Evolutionary conservation across 2,113 vertebrate species (phyloP).

Genomic region (Lynx canadensis): DNA sequence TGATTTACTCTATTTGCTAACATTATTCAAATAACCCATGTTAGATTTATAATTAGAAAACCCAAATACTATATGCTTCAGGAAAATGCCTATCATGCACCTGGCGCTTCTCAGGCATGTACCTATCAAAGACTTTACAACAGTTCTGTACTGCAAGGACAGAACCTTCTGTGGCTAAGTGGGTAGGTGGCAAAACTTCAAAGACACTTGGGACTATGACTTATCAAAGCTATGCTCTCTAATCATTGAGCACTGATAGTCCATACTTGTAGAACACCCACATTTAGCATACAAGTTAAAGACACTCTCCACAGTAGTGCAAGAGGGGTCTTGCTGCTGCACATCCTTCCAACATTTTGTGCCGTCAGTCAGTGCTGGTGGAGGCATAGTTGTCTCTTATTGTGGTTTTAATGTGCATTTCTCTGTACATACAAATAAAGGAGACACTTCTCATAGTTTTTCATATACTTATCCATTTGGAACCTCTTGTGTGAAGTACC

Average conservation of each 20-base stretch:
- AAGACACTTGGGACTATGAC: rapidly evolving
- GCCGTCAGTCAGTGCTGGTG: too few species aligned
- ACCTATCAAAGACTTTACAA: rapidly evolving
- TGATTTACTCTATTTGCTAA: background rate
- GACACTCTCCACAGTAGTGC: too few species aligned
- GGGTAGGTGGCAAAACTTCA: background rate
- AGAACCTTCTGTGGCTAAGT: background rate
- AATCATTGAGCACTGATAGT: rapidly evolving
- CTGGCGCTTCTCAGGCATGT: background rate
- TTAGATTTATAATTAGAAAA: background rate
- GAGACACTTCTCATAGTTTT: background rate
- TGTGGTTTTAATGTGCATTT: background rate
- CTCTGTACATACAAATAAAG: background rate
- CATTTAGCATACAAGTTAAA: rapidly evolving
- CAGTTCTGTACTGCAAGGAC: background rate
- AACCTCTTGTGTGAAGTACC: background rate
- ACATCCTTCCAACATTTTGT: rapidly evolving
- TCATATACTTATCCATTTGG: background rate
- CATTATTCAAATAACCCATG: rapidly evolving
- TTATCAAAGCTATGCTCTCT: background rate
- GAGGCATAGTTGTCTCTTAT: rapidly evolving
- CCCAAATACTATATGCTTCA: background rate
- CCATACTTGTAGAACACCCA: too few species aligned
- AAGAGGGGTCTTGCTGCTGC: too few species aligned
- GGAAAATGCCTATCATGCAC: rapidly evolving